Conservation (phyloP, 2,113 vertebrate species). For the Tachuris rubrigastra region DNA sequence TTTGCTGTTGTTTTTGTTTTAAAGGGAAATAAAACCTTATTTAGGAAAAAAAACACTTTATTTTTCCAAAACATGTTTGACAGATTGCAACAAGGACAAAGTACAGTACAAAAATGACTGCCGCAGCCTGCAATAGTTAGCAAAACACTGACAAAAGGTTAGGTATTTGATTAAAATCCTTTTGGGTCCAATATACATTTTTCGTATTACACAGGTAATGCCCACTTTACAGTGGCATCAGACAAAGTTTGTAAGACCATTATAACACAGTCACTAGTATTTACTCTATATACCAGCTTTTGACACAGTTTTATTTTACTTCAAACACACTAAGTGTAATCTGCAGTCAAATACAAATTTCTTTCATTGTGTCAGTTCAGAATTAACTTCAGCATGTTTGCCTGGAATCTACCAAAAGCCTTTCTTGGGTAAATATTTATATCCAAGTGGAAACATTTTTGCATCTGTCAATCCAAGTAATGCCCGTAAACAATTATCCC, state of each 20-base stretch:
- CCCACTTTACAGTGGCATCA: neutral
- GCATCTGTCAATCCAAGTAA: neutral
- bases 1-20: neutral
- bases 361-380: neutral
- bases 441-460: neutral
- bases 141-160: neutral
- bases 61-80: constrained; percentile 7
- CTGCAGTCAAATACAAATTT: neutral
- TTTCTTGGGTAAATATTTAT: neutral
- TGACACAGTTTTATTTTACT: neutral
- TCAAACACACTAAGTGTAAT: neutral
- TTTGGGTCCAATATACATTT: neutral
- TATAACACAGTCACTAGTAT: neutral
- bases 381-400: neutral
- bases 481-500: neutral
- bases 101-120: constrained; percentile 26
- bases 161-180: neutral
- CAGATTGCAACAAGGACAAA: constrained; percentile 15
- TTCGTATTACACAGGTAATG: neutral
- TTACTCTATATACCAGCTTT: neutral
- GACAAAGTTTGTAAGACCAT: neutral
- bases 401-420: neutral
- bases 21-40: neutral
- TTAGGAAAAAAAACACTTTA: neutral
- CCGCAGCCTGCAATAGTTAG: neutral